Base-by-base conservation (phyloP, 1,140 invertebrate genomes). In the Zaprionus capensis region DNA sequence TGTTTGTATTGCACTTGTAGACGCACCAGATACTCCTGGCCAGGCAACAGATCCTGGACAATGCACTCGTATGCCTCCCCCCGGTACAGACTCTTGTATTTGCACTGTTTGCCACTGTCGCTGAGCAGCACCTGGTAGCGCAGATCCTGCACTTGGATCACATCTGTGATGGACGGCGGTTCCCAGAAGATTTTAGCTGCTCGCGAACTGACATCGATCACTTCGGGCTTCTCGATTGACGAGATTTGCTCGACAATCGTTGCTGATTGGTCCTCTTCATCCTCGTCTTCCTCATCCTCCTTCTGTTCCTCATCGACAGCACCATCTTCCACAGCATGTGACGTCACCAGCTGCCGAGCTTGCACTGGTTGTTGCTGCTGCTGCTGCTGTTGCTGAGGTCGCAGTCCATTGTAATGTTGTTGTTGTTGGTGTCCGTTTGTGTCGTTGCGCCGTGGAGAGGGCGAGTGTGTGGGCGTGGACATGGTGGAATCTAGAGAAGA, bases 131-230 rank as follows among this genome's bases (percentile, higher is more conserved):
- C 94, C 91, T 97, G 96, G 93, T 97, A 97, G 34, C 94, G 94
- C 66, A 97, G 93, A 67, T 97, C 96, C 22, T 93, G 92, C 65
- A 90, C 92, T 53, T 92, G 92, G 14, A 92, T 63, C 17, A 94
- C 93, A 63, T 95, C 95, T 53, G 94, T 94, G 44, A 94, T 93
- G 31, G 94, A 93, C 3, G 96, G 96, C 12, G 95, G 94, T 76
- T 95, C 95, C 95, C 97, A 96, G 74, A 96, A 95, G 64, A 97
- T 95, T 80, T 97, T 95, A 78, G 96, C 97, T 93, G 95, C 96
- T 65, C 96, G 94, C 58, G 96, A 94, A 78, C 95, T 96, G 68
- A 98, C 94, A 80, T 97, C 96, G 79, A 95, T 95, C 56, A 97
- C 96, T 94, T 95, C 95, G 64, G 96, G 96, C 81, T 95, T 95